Evolutionary conservation across 2,797 vertebrate species (phyloP), one percentile per base, ranked within the genome.

Genomic region (Gadopsis marmoratus): DNA sequence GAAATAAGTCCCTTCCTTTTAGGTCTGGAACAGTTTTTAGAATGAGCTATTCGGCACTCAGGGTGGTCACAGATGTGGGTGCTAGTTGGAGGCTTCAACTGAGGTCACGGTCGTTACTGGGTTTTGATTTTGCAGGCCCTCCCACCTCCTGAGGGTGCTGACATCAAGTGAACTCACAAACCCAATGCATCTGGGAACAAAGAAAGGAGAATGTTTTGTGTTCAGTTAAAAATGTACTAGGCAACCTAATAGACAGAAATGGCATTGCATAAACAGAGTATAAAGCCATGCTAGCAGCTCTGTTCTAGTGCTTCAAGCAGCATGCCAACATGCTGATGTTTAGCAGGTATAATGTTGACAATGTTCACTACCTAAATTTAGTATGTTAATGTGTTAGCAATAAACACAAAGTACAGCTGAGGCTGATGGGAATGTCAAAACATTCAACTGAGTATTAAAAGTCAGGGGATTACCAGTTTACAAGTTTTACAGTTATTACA

Each of bases 151-250:
- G 71, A 74, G 77, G 78, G 48, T 26, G 72, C 41, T n/a, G 74
- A 69, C 76, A 71, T 83, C 56, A 65, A 74, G 71, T 47, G 51
- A 74, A 61, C 65, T 74, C 69, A 66, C 63, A 35, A 37, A 69
- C 11, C 74, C 65, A 72, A 26, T 21, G 21, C 85, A 88, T 88
- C 92, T 93, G 89, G 71, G 61, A 69, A 89, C 13, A 71, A 47
- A 81, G 26, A 3, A 80, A 37, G 29, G 4, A 75, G 0, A 35
- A 51, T 43, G 23, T 16, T 64, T 65, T 35, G 35, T 0, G 45
- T 31, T 54, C 11, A 62, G 35, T 31, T 45, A 10, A 63, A 47
- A 43, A 51, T 54, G 16, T 3, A 21, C 5, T 6, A 2, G 5
- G 37, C 4, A 14, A 73, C 3, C 16, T 7, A 5, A 66, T 5